Conservation (phyloP, 2,113 vertebrate genomes). For the Gymnorhina tibicen region DNA sequence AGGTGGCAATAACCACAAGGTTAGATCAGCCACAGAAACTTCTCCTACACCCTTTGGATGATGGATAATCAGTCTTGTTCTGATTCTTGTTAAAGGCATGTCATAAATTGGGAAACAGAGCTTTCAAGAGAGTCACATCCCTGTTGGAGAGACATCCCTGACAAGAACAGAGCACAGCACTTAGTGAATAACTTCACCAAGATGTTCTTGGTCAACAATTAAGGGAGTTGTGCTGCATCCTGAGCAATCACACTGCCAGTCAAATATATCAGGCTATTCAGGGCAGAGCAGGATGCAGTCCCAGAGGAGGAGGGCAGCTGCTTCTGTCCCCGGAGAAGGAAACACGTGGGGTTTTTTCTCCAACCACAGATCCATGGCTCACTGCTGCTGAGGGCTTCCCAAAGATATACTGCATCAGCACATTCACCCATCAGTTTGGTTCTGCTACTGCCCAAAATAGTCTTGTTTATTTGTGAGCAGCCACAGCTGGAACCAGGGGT, state of each 20-base stretch:
- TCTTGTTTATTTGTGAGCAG: background rate
- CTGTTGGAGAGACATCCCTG: background rate
- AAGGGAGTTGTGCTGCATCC: background rate
- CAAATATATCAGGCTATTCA: background rate
- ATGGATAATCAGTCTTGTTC: background rate
- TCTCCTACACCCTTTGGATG: background rate
- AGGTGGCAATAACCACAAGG: background rate
- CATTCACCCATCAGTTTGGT: background rate
- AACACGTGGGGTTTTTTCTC: background rate
- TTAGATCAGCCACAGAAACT: background rate
- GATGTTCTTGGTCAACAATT: background rate
- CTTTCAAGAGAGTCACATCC: background rate
- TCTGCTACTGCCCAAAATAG: background rate
- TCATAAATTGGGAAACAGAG: background rate
- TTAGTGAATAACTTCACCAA: background rate
- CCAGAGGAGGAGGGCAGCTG: background rate
- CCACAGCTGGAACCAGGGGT: background rate
- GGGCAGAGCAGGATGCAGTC: background rate
- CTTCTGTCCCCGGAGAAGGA: background rate
- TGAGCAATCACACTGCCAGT: background rate
- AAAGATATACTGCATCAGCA: background rate
- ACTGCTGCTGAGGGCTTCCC: background rate
- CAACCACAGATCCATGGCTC: background rate
- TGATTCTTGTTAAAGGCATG: background rate
- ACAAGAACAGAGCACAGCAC: background rate